Conservation (phyloP, 2,888 invertebrate species). For the Limnephilus lunatus region DNA sequence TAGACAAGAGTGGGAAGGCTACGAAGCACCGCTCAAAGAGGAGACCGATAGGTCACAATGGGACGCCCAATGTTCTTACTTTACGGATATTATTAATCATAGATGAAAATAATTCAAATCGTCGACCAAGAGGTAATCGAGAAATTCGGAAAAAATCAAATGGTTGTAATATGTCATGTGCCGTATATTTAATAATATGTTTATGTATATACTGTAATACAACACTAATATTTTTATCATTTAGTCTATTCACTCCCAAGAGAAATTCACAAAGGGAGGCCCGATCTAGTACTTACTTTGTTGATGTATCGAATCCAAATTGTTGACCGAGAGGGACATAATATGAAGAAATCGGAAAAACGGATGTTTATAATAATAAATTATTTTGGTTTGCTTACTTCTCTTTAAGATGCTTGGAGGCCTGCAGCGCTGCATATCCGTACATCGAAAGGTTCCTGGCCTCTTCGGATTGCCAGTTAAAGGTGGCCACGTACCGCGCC, state of each 20-base stretch:
- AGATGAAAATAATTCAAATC: neutral
- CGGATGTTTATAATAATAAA: neutral
- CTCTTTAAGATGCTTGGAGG: conserved; percentile 77
- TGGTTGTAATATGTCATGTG: neutral
- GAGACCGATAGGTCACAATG: too few species aligned
- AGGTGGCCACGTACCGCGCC: conserved; percentile 83
- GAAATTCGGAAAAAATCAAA: neutral
- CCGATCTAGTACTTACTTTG: neutral
- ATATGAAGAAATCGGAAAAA: neutral
- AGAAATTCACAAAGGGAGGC: neutral
- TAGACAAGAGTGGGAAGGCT: too few species aligned
- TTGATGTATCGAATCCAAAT: neutral
- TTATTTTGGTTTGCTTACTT: conserved; percentile 57
- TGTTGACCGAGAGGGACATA: neutral
- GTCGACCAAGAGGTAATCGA: neutral
- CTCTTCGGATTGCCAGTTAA: conserved; percentile 82
- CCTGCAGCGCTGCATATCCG: conserved; percentile 84
- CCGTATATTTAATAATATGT: too few species aligned
- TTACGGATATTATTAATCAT: neutral
- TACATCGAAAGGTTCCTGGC: conserved; percentile 80
- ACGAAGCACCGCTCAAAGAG: too few species aligned
- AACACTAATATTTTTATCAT: too few species aligned
- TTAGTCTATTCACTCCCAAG: too few species aligned
- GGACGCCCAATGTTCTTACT: neutral
- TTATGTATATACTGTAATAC: too few species aligned